Base-by-base conservation (phyloP, 2,888 invertebrate species). In the Coenonympha arcania region DNA sequence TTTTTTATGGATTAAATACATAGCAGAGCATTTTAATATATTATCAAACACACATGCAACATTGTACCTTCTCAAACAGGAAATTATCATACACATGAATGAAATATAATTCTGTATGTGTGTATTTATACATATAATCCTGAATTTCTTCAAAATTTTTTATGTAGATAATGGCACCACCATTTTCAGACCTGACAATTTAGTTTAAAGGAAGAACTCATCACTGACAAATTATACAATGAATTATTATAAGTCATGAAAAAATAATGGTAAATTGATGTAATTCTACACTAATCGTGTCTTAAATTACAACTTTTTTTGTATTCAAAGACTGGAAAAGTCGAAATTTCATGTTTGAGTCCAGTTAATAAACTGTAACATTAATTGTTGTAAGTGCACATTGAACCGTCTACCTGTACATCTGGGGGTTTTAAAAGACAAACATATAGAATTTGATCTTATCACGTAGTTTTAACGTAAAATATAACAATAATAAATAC, bases 311-410 rank as follows among this genome's bases (percentile, higher is more conserved):
- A n/a, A n/a, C n/a, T n/a, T n/a, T n/a, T 15, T 15, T 13, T 15
- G 2, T 15, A 31, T 8, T 2, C 31, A 15, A 15, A 31, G 3
- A 31, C 6, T 31, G 2, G 11, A 31, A 5, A 36, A n/a, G 4
- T 1, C 2, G 52, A 61, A 76, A 80, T 76, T 81, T 79, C 75
- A 62, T 76, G 81, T 83, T 82, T 78, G 79, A 82, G 81, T 63
- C 33, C 13, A 50, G 33, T 43, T 41, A 24, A 15, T 47, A 37
- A 45, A 37, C 40, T 36, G 20, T 20, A 28, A 18, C n/a, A 18
- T 8, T 33, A 33, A 24, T 9, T 6, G 22, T 28, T n/a, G 18
- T 11, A 28, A 18, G 13, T 28, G 28, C 4, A 11, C 18, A 41
- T 28, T 41, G 28, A 19, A 30, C 18, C 9, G 18, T 30, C 11